These are phyloP conservation scores for Ferrisia virgata DNA, from an alignment of 2,888 invertebrate genomes.

Conservation along the genomic window DNA sequence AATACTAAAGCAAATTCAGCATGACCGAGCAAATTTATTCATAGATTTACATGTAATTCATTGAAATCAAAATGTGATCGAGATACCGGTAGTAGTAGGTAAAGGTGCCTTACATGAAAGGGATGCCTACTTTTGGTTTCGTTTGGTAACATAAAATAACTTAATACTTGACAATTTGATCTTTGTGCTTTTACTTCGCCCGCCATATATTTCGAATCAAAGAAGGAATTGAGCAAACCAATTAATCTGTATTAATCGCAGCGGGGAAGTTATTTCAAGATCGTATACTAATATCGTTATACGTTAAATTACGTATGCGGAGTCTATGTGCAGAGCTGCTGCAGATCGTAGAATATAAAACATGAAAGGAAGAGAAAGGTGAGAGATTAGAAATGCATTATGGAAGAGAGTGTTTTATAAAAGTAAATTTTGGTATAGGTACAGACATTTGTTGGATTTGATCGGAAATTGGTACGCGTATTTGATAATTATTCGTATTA, in stretches of 20 bases:
- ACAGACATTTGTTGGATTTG: not conserved
- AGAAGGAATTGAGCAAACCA: not conserved
- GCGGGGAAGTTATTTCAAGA: not conserved
- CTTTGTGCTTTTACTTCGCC: not conserved
- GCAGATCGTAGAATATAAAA: not conserved
- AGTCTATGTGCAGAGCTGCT: not conserved
- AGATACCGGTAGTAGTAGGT: not conserved
- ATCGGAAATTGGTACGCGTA: not conserved
- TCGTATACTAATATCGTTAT: not conserved
- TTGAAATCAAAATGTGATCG: not conserved
- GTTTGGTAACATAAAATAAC: not conserved
- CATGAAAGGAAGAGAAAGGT: not conserved
- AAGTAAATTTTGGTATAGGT: not conserved
- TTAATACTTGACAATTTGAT: conserved; percentile 12
- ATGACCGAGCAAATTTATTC: not conserved
- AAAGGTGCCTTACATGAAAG: too few relatives aligned
- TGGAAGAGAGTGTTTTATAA: not conserved
- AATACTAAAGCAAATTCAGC: not conserved
- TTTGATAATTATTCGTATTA: not conserved
- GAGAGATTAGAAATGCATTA: not conserved
- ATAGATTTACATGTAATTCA: not conserved
- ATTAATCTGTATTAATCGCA: not conserved
- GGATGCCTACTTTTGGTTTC: too few relatives aligned
- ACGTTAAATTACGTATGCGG: not conserved
- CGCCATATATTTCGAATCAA: not conserved